phyloP scores from a whole-genome alignment of 2,113 vertebrate species.

The Grus americana region DNA sequence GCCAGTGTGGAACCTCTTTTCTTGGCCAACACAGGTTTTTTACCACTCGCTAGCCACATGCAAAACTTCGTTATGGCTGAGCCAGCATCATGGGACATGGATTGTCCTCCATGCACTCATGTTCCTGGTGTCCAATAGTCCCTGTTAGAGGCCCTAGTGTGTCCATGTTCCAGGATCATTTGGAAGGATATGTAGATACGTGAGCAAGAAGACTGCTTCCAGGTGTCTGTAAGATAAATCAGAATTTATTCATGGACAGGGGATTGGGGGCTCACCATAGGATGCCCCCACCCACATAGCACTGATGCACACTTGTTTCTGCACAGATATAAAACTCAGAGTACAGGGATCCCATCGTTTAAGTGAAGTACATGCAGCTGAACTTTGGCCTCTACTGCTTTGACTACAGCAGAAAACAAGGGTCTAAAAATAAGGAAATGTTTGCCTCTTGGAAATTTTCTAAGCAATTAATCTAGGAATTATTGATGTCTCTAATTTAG shows the following conservation, averaged over 20 bases:
- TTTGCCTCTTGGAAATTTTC: slow-evolving; percentile 47
- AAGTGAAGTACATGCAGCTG: neutral
- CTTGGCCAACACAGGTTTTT: neutral
- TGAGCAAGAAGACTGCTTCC: neutral
- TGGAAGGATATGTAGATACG: neutral
- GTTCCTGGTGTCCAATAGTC: neutral
- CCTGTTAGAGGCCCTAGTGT: neutral
- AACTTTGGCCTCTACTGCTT: slow-evolving; percentile 46
- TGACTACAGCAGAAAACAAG: slow-evolving; percentile 53
- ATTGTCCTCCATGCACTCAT: neutral
- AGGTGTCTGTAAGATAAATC: neutral
- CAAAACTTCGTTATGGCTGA: neutral
- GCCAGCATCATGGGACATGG: neutral
- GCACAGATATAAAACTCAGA: neutral
- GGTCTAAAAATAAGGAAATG: slow-evolving; percentile 58
- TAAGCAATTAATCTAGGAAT: slow-evolving; percentile 48
- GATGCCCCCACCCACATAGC: neutral
- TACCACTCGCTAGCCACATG: neutral
- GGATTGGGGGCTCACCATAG: neutral
- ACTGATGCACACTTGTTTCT: neutral
- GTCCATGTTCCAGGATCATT: neutral
- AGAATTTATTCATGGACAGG: neutral
- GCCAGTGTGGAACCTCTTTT: neutral
- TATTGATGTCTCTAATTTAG: slow-evolving; percentile 52
- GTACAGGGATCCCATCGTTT: neutral